Base-by-base conservation (phyloP, 2,797 vertebrate species). In the Remorina albescens region DNA sequence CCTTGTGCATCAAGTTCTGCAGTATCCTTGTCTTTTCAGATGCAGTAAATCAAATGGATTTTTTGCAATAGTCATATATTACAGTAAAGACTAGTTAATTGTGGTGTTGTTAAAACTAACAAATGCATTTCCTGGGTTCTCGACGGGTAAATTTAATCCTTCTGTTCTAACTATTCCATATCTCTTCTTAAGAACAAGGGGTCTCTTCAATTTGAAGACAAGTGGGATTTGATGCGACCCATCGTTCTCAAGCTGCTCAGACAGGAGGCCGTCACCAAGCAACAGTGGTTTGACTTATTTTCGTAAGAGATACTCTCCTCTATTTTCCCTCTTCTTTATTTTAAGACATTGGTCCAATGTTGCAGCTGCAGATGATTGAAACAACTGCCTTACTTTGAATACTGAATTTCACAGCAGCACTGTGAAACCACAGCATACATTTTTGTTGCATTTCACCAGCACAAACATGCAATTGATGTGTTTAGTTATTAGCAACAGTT, bases 261-360 rank as follows among this genome's bases (percentile, higher is more conserved):
- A 83, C 98, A 99, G 86, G 98, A 99, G 93, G 95, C 96, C 69
- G 97, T 99, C 89, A 99, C 97, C 39, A 99, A 99, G 83, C 98
- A 99, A 85, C 98, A 99, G 72, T 99, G 98, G 98, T 99, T 99
- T 76, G 98, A 99, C 93, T 93, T 99, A 55, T 99, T 99, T 92
- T 98, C 97, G 98, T 99, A 96, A 98, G 97, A 70, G 62, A 65
- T 6, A 46, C 65, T 62, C 47, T 70, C 75, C n/a, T 36, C 42
- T 65, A 19, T 6, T 34, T 37, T 12, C 10, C 11, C 12, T n/a
- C 3, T 64, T 8, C 39, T 21, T 47, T 21, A 36, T 44, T 53
- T n/a, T 62, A 1, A 39, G 12, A 23, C 28, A 21, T 54, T n/a
- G 19, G 19, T 25, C 44, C 13, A 18, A 47, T 37, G 56, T n/a